Percentiles rank a stretch among this genome's conserved stretches.
These are phyloP conservation scores for Palythoa heliodiscus DNA, from an alignment of 92 coral and sea anemone genomes.

Conservation along the genomic window DNA sequence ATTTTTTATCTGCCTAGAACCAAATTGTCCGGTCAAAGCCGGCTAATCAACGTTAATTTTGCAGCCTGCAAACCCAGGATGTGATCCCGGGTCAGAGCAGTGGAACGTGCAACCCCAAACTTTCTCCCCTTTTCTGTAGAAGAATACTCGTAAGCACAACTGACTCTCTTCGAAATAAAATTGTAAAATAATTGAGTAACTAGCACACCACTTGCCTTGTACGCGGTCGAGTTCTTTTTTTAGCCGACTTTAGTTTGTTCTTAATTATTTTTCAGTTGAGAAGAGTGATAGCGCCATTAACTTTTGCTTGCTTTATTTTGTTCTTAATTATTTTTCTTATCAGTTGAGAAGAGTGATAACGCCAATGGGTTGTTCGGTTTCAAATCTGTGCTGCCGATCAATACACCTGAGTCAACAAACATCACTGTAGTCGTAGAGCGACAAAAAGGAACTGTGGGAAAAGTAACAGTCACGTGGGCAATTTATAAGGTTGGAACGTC, in stretches of 20 bases:
- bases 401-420: conserved; percentile 63
- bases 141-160: no score
- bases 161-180: no score
- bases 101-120: no score
- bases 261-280: conserved; percentile 59
- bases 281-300: conserved; percentile 82
- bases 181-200: no score
- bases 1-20: no score
- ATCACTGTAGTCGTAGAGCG: conserved; percentile 65
- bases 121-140: no score
- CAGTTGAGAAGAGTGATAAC: conserved; percentile 95
- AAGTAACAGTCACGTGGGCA: conserved; percentile 78
- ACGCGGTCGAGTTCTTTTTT: no score
- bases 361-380: conserved; percentile 96
- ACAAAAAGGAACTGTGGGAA: conserved; percentile 58
- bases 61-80: no score
- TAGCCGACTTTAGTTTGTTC: background rate
- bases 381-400: conserved; percentile 54
- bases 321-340: conserved; percentile 8
- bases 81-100: no score
- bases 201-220: no score
- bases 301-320: background rate
- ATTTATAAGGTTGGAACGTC: conserved; percentile 62
- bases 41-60: no score
- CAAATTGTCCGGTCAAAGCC: no score